Evolutionary conservation across 2,888 invertebrate species (phyloP).

Genomic region (Oithona nana): DNA sequence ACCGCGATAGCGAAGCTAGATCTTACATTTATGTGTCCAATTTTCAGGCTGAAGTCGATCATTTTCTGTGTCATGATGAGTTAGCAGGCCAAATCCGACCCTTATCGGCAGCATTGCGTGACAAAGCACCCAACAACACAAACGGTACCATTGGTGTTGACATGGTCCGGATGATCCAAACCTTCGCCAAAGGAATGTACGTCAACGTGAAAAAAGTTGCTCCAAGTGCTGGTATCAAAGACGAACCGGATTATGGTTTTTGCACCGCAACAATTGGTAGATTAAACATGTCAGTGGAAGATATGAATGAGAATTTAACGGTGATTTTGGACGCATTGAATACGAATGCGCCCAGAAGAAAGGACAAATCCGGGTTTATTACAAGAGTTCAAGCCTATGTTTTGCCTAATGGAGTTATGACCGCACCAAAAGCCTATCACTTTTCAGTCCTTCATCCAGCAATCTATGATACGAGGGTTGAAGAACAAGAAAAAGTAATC

Average conservation of each 20-base stretch:
- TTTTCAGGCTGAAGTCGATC: slow-evolving; percentile 7
- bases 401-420: neutral
- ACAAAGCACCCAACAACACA: slow-evolving; percentile 1
- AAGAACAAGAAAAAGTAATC: neutral
- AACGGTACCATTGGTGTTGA: neutral
- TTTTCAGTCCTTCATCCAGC: neutral
- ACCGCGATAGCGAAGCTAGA: neutral
- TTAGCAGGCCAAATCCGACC: slow-evolving; percentile 1
- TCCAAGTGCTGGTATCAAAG: neutral
- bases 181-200: neutral
- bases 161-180: slow-evolving; percentile 8
- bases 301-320: slow-evolving; percentile 1
- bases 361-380: slow-evolving; percentile 73
- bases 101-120: neutral
- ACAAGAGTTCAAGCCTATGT: neutral
- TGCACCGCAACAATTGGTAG: neutral
- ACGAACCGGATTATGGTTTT: slow-evolving; percentile 14
- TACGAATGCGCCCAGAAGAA: slow-evolving; percentile 48
- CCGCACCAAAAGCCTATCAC: neutral
- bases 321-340: neutral
- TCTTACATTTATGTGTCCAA: no score
- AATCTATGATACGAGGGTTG: neutral
- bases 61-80: slow-evolving; percentile 14
- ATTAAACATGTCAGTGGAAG: slow-evolving; percentile 1
- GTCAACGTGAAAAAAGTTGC: slow-evolving; percentile 1